A percentile compares a stretch with the other conserved stretches of the same genome.
Conservation (phyloP, 2,797 vertebrate genomes). For the Sebastes jordani region DNA sequence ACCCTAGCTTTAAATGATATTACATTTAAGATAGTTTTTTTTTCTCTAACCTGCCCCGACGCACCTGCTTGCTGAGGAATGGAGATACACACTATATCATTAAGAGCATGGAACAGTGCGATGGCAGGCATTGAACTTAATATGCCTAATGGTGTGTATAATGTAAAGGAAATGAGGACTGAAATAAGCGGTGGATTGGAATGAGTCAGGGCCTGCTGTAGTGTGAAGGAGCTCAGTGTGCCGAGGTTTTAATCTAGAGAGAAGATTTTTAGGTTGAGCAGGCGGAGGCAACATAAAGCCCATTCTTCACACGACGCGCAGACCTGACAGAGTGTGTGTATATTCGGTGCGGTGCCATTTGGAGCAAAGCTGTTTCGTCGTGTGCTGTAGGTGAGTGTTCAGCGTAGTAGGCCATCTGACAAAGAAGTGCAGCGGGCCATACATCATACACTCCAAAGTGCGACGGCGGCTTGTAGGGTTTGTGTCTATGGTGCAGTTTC, state of each 20-base stretch:
- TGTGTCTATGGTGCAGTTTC: constrained; percentile 53
- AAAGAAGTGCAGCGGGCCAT: constrained; percentile 45
- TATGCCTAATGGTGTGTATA: constrained; percentile 63
- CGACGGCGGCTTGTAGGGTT: constrained; percentile 10
- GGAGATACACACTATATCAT: constrained; percentile 19
- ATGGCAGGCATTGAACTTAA: constrained; percentile 43
- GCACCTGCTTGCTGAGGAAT: constrained; percentile 20
- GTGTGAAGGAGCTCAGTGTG: constrained; percentile 44
- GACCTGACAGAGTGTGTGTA: constrained; percentile 48
- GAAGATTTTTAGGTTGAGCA: constrained; percentile 41
- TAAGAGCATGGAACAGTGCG: constrained; percentile 8
- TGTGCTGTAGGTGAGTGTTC: constrained; percentile 58
- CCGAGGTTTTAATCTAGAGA: constrained; percentile 48
- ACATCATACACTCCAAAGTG: constrained; percentile 45
- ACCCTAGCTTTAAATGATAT: neutral
- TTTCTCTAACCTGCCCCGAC: neutral
- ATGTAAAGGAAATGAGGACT: constrained; percentile 68
- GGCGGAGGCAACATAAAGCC: constrained; percentile 28
- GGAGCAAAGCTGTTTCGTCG: constrained; percentile 33
- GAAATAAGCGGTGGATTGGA: constrained; percentile 44
- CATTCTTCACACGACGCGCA: constrained; percentile 47
- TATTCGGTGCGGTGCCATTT: constrained; percentile 31
- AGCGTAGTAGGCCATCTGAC: constrained; percentile 52
- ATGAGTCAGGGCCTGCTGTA: constrained; percentile 41
- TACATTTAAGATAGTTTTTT: neutral